These are phyloP conservation scores for Muraenolepis orangiensis DNA, from an alignment of 2,797 vertebrate species.

Conservation along the genomic window DNA sequence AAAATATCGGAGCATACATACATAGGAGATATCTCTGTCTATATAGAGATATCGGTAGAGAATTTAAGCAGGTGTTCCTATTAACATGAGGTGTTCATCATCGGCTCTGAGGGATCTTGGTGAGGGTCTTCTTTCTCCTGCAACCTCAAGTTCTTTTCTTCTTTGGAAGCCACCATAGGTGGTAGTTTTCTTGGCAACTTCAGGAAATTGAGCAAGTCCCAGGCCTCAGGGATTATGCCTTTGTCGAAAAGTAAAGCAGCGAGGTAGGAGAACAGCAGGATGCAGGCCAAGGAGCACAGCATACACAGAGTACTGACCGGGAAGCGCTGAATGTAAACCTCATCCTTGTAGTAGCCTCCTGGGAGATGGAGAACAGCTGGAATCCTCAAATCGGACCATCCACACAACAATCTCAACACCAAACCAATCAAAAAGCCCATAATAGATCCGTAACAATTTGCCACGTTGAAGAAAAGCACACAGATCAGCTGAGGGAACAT, in stretches of 20 bases:
- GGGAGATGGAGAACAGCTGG: constrained; percentile 62
- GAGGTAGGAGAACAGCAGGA: constrained; percentile 56
- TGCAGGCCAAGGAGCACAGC: constrained; percentile 61
- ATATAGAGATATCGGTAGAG: no score
- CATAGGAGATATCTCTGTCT: no score
- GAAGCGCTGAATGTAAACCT: constrained; percentile 66
- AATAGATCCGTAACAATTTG: constrained; percentile 67
- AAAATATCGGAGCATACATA: no score
- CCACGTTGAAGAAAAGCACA: constrained; percentile 66
- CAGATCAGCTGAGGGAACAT: constrained; percentile 78
- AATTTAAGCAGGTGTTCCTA: no score
- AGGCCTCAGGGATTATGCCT: constrained; percentile 47
- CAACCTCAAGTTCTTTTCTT: no score
- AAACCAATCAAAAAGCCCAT: constrained; percentile 45
- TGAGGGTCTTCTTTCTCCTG: no score
- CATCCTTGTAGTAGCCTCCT: constrained; percentile 54
- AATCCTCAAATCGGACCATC: constrained; percentile 58
- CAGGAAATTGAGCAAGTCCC: constrained; percentile 50
- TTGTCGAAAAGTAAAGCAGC: constrained; percentile 43
- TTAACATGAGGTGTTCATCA: no score
- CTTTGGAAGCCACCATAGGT: no score
- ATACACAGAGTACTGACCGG: constrained; percentile 77
- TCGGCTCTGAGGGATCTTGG: no score
- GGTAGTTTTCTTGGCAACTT: no score
- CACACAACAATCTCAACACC: constrained; percentile 48